Evolutionary conservation across 2,113 vertebrate species (phyloP).

Genomic region (cattle (Bos taurus)): ARS-UCD2.0 NC_037334.1:1902501-1903000

Average conservation of each 20-base stretch:
- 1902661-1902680: background rate
- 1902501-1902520: too few relatives aligned
- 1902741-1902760: background rate
- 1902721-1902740: background rate
- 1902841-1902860: background rate
- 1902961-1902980: background rate
- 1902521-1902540: background rate
- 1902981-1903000: background rate
- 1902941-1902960: accelerated
- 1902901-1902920: background rate
- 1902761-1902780: background rate
- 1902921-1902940: background rate
- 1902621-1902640: accelerated
- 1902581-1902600: too few relatives aligned
- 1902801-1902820: background rate
- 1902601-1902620: background rate
- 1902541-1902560: background rate
- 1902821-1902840: background rate
- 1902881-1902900: background rate
- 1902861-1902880: background rate
- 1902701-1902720: background rate
- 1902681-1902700: background rate
- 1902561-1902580: background rate
- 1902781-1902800: background rate
- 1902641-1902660: background rate